Base-by-base conservation (phyloP, 1,140 invertebrate species). In the Papilio aristodemus region DNA sequence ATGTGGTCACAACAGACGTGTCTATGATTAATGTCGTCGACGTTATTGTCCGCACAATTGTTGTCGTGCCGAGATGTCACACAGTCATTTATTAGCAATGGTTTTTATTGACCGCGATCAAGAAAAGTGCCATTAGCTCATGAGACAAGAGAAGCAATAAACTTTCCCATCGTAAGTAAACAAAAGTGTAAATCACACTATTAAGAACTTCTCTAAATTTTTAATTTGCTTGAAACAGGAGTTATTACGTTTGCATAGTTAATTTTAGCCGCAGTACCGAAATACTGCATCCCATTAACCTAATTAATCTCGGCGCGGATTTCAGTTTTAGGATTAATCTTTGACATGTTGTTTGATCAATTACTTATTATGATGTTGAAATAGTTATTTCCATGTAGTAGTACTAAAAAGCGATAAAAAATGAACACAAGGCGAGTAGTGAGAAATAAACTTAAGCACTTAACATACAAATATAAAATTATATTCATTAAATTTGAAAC, bases 261-360 rank as follows among this genome's bases (percentile, higher is more conserved):
- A n/a, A 32, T 2, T 32, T 54, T 9, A 11, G 10, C 10, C 22
- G 46, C 46, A 54, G 46, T 54, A 54, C 19, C 19, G 22, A 54
- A 54, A 54, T 54, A 4, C 10, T 54, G 19, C 46, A 54, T 17
- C n/a, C 19, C 46, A 54, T 54, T 54, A 54, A 54, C 46, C 46
- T 9, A 54, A 54, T 22, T 54, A 25, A 4, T 13, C 46, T 22
- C 19, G 5, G 22, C 13, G 46, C 46, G 22, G 46, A 54, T 54
- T 50, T 54, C 3, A 54, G 19, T 54, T 54, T 54, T 25, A 54
- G 19, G 17, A 54, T 54, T 54, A 25, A 54, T 46, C 10, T 19
- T 9, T 46, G 14, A 46, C 17, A 41, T 17, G 41, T 17, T 3
- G 14, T n/a, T 17, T 5, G n/a, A 43, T 13, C 11, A 4, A 50